phyloP scores from a whole-genome alignment of 2,113 vertebrate species.

The Brachypteracias leptosomus region DNA sequence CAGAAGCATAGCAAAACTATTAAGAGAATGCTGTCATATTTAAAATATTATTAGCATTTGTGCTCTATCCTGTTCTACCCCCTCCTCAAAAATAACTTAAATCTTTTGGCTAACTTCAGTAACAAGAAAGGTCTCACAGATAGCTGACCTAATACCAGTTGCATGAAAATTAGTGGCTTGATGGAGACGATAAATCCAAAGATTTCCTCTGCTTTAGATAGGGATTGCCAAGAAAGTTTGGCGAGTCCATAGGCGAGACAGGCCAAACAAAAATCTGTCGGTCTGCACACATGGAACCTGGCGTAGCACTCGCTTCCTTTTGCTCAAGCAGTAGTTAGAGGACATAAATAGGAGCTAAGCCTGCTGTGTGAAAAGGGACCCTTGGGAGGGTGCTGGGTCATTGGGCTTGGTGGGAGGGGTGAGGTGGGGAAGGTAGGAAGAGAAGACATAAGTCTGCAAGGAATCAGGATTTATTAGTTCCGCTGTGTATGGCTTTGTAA shows the following conservation, averaged over 20 bases:
- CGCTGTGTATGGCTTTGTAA: not conserved
- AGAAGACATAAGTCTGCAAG: not conserved
- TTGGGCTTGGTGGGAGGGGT: not conserved
- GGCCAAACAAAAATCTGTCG: not conserved
- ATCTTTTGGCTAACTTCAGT: not conserved
- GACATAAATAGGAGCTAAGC: slow-evolving; percentile 27
- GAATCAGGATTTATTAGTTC: slow-evolving; percentile 51
- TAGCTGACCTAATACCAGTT: not conserved
- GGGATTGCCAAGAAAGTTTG: slow-evolving; percentile 39
- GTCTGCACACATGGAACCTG: slow-evolving; percentile 24
- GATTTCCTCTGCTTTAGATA: slow-evolving; percentile 18
- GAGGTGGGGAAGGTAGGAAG: slow-evolving; percentile 21
- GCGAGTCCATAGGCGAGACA: not conserved
- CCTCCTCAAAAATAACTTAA: not conserved
- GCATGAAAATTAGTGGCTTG: not conserved
- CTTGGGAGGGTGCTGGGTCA: not conserved
- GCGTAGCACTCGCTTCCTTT: not conserved
- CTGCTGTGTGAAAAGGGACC: not conserved
- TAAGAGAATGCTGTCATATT: not conserved
- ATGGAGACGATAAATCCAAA: not conserved
- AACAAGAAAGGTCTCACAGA: not conserved
- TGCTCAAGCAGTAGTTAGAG: not conserved
- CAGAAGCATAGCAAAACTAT: not conserved
- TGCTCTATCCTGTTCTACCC: not conserved
- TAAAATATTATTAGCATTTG: not conserved